phyloP scores from a whole-genome alignment of 2,888 invertebrate genomes.

The Pardosa pseudoannulata region DNA sequence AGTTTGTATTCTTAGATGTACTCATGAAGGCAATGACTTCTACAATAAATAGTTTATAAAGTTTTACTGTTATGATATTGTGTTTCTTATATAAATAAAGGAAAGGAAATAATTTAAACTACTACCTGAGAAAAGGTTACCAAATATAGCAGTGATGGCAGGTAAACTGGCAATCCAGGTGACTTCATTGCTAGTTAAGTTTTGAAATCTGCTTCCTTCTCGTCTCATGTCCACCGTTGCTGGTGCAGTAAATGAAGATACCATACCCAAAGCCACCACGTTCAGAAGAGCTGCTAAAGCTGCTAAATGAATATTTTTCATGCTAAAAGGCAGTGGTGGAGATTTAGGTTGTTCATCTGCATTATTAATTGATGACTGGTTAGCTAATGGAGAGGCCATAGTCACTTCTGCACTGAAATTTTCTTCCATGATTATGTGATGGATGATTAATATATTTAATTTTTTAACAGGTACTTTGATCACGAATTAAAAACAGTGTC shows the following conservation, averaged over 20 bases:
- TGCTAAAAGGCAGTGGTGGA: neutral
- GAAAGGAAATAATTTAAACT: neutral
- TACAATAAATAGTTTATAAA: no score
- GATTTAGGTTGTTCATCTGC: neutral
- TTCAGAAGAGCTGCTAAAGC: slow-evolving; percentile 68
- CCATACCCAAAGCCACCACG: slow-evolving; percentile 68
- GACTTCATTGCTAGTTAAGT: slow-evolving; percentile 35
- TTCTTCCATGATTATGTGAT: no score
- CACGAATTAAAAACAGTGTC: no score
- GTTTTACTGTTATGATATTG: no score
- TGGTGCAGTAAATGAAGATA: slow-evolving; percentile 66
- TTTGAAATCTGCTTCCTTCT: slow-evolving; percentile 48
- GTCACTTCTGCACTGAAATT: no score
- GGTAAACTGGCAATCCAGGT: slow-evolving; percentile 71
- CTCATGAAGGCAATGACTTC: no score
- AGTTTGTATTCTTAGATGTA: no score
- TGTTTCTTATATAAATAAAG: no score
- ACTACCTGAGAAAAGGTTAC: slow-evolving; percentile 66
- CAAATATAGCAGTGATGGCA: slow-evolving; percentile 68
- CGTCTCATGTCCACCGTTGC: slow-evolving; percentile 58
- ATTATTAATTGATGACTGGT: neutral
- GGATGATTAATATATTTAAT: no score
- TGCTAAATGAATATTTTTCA: slow-evolving; percentile 41
- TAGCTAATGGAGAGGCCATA: no score
- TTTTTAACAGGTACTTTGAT: no score